These are phyloP conservation scores for Picathartes gymnocephalus DNA, from an alignment of 2,113 vertebrate genomes.

Conservation along the genomic window DNA sequence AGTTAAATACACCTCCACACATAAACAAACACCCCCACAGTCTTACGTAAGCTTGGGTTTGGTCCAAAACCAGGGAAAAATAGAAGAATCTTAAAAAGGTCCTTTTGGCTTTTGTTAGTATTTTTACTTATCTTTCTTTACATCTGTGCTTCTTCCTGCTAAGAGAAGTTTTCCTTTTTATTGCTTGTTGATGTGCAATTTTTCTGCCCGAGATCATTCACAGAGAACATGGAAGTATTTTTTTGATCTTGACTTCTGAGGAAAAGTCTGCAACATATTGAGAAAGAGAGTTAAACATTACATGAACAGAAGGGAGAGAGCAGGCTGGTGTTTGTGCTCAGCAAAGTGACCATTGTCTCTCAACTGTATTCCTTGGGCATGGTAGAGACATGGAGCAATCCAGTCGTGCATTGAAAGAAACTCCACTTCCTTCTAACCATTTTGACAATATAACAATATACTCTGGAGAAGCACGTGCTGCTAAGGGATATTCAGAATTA, in stretches of 20 bases:
- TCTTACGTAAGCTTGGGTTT: constrained; percentile 1
- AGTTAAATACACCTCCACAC: constrained; percentile 7
- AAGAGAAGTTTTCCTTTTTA: not conserved
- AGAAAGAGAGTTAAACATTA: not conserved
- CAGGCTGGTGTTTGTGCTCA: not conserved
- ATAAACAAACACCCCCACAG: constrained; percentile 4
- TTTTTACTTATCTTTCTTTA: not conserved
- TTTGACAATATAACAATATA: not conserved
- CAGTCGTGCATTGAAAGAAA: not conserved
- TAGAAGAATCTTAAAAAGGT: not conserved
- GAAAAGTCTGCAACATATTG: not conserved
- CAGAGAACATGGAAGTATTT: not conserved
- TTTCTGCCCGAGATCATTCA: not conserved
- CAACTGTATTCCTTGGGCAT: not conserved
- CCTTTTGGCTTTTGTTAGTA: not conserved
- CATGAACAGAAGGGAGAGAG: not conserved
- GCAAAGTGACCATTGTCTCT: not conserved
- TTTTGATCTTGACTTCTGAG: constrained; percentile 29
- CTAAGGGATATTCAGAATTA: not conserved
- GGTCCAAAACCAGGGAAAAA: not conserved
- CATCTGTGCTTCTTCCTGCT: not conserved
- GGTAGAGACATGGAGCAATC: not conserved
- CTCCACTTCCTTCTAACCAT: not conserved
- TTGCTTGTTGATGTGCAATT: not conserved
- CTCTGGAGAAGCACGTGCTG: not conserved